These are phyloP conservation scores for Seriola aureovittata DNA, from an alignment of 2,113 vertebrate genomes.

Conservation along the genomic window DNA sequence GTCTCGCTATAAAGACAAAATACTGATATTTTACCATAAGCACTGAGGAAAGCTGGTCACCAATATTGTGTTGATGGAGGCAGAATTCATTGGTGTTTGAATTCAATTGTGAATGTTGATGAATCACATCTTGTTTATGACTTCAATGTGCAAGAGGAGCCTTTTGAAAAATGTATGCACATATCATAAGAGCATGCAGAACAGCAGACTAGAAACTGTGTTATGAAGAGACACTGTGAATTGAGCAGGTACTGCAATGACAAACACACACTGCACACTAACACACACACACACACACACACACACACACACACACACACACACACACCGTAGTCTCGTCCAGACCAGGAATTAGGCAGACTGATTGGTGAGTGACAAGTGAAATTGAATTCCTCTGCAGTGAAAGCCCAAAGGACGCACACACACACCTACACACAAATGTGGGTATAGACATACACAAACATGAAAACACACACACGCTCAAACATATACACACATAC, in stretches of 20 bases:
- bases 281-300: conserved; percentile 22
- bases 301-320: conserved; percentile 25
- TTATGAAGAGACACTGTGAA: conserved; percentile 21
- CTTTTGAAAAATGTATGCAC: not conserved
- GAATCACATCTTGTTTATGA: conserved; percentile 8
- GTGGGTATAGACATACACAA: conserved; percentile 16
- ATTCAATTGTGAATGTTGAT: conserved; percentile 4
- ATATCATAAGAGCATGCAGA: conserved; percentile 7
- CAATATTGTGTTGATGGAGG: not conserved
- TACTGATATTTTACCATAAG: not conserved
- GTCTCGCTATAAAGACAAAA: not conserved
- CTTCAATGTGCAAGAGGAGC: not conserved
- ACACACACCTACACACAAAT: not conserved
- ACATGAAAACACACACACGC: not conserved
- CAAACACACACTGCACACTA: conserved; percentile 23
- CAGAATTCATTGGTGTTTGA: not conserved
- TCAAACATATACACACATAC: conserved; percentile 26
- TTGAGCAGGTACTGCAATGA: conserved; percentile 16
- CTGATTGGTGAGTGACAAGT: conserved; percentile 75
- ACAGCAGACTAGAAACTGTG: not conserved
- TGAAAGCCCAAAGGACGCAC: conserved; percentile 58
- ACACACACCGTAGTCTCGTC: conserved; percentile 24
- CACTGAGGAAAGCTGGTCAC: not conserved
- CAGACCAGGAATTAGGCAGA: conserved; percentile 64
- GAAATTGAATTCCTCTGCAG: conserved; percentile 74